These are phyloP conservation scores for Magallana gigas DNA, from an alignment of 1,140 invertebrate genomes.

Conservation along the genomic window DNA sequence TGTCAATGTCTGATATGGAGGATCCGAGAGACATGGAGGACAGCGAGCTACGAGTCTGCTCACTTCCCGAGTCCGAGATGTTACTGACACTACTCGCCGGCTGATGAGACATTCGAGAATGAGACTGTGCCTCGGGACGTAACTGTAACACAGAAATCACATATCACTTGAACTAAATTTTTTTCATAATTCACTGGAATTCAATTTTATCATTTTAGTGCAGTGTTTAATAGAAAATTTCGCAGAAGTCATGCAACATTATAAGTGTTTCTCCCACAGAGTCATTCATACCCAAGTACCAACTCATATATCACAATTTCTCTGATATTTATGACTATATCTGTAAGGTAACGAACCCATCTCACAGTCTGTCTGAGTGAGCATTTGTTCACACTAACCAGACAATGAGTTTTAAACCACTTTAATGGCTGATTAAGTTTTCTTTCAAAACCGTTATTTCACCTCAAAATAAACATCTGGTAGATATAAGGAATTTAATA, in stretches of 20 bases:
- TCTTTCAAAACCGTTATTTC: conserved; percentile 1
- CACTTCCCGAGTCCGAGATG: conserved; percentile 55
- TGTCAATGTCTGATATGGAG: conserved; percentile 82
- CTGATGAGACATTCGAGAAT: background rate
- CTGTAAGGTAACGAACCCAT: background rate
- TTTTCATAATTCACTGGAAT: too few species aligned
- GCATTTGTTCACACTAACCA: background rate
- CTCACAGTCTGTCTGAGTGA: background rate
- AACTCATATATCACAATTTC: too few species aligned
- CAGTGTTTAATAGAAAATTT: too few species aligned
- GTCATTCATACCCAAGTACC: too few species aligned
- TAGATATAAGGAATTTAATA: background rate
- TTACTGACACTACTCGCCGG: conserved; percentile 49
- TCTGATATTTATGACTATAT: background rate
- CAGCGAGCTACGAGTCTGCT: conserved; percentile 62
- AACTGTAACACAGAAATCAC: background rate
- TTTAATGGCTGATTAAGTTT: conserved; percentile 17
- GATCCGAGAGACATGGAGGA: conserved; percentile 64
- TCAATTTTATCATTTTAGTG: too few species aligned
- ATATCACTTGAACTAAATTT: too few species aligned
- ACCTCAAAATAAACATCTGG: background rate
- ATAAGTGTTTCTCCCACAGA: too few species aligned
- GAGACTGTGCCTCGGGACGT: background rate
- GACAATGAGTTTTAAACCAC: background rate
- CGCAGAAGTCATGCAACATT: too few species aligned